These are phyloP conservation scores for Micronycteris hirsuta DNA, from an alignment of 2,113 vertebrate species.

Conservation along the genomic window DNA sequence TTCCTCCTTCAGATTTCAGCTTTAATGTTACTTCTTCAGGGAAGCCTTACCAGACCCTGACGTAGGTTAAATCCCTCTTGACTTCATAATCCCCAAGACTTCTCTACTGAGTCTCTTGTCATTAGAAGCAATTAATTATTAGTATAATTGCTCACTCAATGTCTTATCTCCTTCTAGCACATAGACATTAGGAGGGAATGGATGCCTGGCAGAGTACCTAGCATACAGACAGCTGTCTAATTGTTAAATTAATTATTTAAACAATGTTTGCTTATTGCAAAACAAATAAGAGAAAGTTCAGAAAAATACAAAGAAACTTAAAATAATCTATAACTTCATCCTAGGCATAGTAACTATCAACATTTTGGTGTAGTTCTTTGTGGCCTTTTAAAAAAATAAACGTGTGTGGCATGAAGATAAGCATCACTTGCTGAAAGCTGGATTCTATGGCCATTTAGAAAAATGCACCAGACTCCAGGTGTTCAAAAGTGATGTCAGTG, in stretches of 20 bases:
- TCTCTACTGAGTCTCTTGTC: not conserved
- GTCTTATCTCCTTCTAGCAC: not conserved
- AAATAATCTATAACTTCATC: not conserved
- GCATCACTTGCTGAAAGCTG: not conserved
- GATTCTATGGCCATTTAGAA: not conserved
- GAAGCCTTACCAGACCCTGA: not conserved
- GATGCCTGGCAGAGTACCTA: not conserved
- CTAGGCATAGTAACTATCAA: not conserved
- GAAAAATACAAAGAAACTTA: conserved; percentile 30
- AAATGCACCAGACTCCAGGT: not conserved
- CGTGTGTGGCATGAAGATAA: not conserved
- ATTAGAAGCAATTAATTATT: conserved; percentile 39
- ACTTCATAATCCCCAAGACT: not conserved
- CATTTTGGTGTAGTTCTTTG: not conserved
- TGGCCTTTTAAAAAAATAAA: not conserved
- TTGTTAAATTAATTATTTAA: conserved; percentile 51
- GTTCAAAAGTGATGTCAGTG: not conserved
- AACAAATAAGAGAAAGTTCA: not conserved
- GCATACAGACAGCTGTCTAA: conserved; percentile 1
- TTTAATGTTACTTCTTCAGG: not conserved
- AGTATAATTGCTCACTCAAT: conserved; percentile 15
- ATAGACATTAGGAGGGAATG: not conserved
- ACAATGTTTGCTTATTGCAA: not conserved
- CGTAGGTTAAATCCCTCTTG: not conserved
- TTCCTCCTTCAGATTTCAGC: not conserved